Conservation (phyloP, 2,797 vertebrate genomes). For the Rousettus madagascariensis region DNA sequence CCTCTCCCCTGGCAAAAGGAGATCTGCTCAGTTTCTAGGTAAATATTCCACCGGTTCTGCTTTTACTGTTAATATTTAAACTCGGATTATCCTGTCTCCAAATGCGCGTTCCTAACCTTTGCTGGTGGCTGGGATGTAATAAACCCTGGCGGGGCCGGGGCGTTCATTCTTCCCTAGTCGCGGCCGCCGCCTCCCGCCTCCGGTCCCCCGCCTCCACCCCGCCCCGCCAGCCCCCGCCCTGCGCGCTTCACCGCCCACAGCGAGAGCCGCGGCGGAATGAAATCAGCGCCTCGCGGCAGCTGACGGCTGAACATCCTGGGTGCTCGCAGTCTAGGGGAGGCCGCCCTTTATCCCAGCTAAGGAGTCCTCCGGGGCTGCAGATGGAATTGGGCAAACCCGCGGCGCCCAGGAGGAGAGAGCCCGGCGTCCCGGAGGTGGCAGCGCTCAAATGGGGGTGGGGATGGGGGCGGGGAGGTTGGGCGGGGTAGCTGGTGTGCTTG, state of each 20-base stretch:
- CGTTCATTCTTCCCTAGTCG: background rate
- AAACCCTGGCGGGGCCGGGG: conserved; percentile 4
- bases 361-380: conserved; percentile 29
- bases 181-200: background rate
- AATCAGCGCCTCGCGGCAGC: conserved; percentile 56
- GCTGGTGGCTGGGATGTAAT: conserved; percentile 70
- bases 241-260: background rate
- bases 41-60: conserved; percentile 79
- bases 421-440: background rate
- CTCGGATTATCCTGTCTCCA: conserved; percentile 78
- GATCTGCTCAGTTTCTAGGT: conserved; percentile 76
- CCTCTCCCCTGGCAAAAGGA: conserved; percentile 56
- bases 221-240: background rate
- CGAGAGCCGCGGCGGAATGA: background rate
- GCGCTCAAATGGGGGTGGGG: background rate
- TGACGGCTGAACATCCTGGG: conserved; percentile 50
- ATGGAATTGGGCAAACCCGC: background rate
- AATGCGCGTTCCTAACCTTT: conserved; percentile 82
- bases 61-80: conserved; percentile 84
- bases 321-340: background rate
- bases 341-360: conserved; percentile 10
- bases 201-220: background rate
- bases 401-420: background rate
- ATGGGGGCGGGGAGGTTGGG: background rate
- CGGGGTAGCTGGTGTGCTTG: background rate